These are phyloP conservation scores for Chelon auratus DNA, from an alignment of 2,797 vertebrate species.

Conservation along the genomic window DNA sequence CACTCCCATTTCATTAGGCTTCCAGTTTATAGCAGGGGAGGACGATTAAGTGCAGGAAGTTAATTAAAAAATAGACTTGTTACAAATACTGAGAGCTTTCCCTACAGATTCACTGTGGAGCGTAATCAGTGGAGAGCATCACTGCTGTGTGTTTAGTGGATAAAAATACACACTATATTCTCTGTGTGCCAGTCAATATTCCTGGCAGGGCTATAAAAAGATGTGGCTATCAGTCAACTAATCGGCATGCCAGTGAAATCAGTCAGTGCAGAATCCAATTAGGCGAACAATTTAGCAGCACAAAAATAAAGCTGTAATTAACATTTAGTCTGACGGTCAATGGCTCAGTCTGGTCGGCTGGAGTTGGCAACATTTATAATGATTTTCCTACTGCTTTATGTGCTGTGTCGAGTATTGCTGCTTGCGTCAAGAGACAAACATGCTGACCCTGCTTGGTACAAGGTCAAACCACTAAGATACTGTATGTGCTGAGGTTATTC, in stretches of 20 bases:
- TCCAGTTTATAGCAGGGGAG: background rate
- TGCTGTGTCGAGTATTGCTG: no score
- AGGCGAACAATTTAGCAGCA: background rate
- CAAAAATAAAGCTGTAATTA: background rate
- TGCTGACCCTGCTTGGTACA: background rate
- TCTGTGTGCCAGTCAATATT: slow-evolving; percentile 7
- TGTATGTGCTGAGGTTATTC: no score
- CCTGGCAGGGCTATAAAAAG: slow-evolving; percentile 5
- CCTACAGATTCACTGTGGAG: slow-evolving; percentile 2
- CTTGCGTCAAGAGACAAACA: background rate
- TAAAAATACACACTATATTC: slow-evolving; percentile 17
- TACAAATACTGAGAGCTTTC: background rate
- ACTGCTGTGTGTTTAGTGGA: background rate
- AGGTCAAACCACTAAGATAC: background rate
- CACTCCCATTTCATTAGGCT: slow-evolving; percentile 4
- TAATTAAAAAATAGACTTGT: slow-evolving; percentile 10
- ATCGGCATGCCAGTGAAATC: slow-evolving; percentile 11
- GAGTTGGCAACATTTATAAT: background rate
- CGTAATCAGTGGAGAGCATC: slow-evolving; percentile 12
- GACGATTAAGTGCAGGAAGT: slow-evolving; percentile 1
- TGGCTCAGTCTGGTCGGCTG: background rate
- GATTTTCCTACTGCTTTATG: background rate
- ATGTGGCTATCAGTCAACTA: slow-evolving; percentile 1
- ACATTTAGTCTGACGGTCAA: slow-evolving; percentile 9
- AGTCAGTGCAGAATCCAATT: slow-evolving; percentile 13